Evolutionary conservation across 2,113 vertebrate species (phyloP).

Genomic region (Pluvialis apricaria): DNA sequence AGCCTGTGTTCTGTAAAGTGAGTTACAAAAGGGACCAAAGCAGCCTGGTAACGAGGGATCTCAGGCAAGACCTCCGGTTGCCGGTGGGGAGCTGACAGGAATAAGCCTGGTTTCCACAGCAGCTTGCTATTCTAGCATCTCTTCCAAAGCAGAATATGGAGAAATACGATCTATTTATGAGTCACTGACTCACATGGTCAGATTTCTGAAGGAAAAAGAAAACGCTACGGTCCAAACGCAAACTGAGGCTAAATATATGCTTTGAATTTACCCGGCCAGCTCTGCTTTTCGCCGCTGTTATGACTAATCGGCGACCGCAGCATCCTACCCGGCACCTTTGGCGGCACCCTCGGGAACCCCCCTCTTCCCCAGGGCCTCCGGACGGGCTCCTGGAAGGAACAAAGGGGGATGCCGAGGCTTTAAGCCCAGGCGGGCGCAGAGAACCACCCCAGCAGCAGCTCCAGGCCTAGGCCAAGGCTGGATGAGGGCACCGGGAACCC

Average conservation of each 20-base stretch:
- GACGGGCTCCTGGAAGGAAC: not conserved
- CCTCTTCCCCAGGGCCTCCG: not conserved
- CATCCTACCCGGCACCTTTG: not conserved
- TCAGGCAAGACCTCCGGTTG: fast-evolving
- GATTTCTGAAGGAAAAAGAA: not conserved
- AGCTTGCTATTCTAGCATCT: not conserved
- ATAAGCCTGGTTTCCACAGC: not conserved
- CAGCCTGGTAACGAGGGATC: not conserved
- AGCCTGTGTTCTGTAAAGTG: no score
- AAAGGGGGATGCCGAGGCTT: not conserved
- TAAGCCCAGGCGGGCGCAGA: not conserved
- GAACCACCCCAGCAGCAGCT: not conserved
- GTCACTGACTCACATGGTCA: conserved; percentile 35
- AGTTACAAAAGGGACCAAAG: not conserved
- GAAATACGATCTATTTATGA: not conserved
- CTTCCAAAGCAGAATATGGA: not conserved
- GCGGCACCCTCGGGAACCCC: not conserved
- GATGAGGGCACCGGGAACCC: fast-evolving
- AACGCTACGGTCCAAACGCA: not conserved
- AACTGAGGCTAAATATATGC: not conserved
- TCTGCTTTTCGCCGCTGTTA: not conserved
- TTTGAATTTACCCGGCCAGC: not conserved
- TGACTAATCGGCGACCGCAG: not conserved
- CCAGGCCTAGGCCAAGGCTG: not conserved
- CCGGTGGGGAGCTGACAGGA: not conserved